phyloP scores from a whole-genome alignment of 2,113 vertebrate genomes.

The Syngnathus floridae region DNA sequence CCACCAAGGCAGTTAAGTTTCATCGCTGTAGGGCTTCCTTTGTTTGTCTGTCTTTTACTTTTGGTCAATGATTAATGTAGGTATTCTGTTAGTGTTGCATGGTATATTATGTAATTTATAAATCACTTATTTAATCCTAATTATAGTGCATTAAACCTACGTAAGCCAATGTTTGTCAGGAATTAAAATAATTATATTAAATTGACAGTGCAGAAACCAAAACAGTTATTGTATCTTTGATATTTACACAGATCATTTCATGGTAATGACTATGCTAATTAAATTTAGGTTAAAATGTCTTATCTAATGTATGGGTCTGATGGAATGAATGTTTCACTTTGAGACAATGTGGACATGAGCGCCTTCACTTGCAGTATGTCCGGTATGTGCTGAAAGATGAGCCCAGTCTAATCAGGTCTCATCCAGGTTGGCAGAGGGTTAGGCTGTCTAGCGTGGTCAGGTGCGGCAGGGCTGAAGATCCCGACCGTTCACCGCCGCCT shows the following conservation, averaged over 20 bases:
- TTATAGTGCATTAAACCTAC: neutral
- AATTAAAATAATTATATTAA: neutral
- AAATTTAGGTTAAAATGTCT: no score
- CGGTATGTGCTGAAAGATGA: slow-evolving; percentile 20
- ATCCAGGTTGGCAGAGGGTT: slow-evolving; percentile 46
- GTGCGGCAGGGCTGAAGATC: slow-evolving; percentile 55
- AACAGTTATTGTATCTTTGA: neutral
- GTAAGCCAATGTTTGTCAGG: no score
- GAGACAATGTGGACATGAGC: neutral
- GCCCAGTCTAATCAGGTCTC: slow-evolving; percentile 46
- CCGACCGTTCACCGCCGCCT: slow-evolving; percentile 56
- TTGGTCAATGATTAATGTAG: neutral
- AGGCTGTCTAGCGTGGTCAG: slow-evolving; percentile 58
- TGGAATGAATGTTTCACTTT: neutral
- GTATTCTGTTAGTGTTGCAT: neutral
- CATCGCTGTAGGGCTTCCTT: neutral
- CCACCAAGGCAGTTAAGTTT: neutral
- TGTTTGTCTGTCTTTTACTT: neutral
- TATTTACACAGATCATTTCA: no score
- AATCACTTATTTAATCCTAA: neutral
- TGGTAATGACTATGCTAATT: no score
- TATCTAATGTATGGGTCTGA: no score
- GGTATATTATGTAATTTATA: neutral
- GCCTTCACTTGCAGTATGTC: slow-evolving; percentile 14
- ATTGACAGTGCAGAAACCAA: no score